Percentiles rank a stretch among this genome's conserved stretches.
Evolutionary conservation across 2,888 invertebrate species (phyloP).

Genomic region (Morinoia aosen): DNA sequence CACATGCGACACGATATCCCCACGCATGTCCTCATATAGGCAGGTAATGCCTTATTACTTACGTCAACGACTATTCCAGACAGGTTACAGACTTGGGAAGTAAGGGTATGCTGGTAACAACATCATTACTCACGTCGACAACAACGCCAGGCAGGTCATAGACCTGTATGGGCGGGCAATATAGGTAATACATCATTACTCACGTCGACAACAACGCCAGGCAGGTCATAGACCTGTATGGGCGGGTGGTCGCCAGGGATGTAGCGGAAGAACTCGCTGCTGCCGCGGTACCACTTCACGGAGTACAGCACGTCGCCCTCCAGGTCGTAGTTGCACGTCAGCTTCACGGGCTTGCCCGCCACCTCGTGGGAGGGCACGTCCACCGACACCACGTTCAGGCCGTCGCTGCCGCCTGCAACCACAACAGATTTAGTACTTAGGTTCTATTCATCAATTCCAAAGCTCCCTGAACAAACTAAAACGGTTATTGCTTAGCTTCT

Average conservation of each 20-base stretch:
- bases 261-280: slow-evolving; percentile 62
- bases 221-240: slow-evolving; percentile 62
- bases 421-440: neutral
- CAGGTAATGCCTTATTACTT: too few relatives aligned
- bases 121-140: too few relatives aligned
- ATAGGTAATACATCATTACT: slow-evolving; percentile 38
- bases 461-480: neutral
- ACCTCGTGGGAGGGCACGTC: slow-evolving; percentile 61
- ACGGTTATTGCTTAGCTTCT: too few relatives aligned
- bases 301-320: slow-evolving; percentile 64
- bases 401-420: slow-evolving; percentile 23
- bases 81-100: too few relatives aligned
- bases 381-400: slow-evolving; percentile 56
- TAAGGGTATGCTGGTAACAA: too few relatives aligned
- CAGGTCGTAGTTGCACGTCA: slow-evolving; percentile 64
- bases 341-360: slow-evolving; percentile 60
- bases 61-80: too few relatives aligned
- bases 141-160: too few relatives aligned
- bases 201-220: slow-evolving; percentile 63
- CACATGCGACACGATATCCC: too few relatives aligned
- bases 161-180: too few relatives aligned
- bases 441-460: neutral
- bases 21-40: too few relatives aligned
- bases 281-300: slow-evolving; percentile 60
- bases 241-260: slow-evolving; percentile 58